These are phyloP conservation scores for Sipha flava DNA, from an alignment of 1,140 invertebrate species.

Conservation along the genomic window DNA sequence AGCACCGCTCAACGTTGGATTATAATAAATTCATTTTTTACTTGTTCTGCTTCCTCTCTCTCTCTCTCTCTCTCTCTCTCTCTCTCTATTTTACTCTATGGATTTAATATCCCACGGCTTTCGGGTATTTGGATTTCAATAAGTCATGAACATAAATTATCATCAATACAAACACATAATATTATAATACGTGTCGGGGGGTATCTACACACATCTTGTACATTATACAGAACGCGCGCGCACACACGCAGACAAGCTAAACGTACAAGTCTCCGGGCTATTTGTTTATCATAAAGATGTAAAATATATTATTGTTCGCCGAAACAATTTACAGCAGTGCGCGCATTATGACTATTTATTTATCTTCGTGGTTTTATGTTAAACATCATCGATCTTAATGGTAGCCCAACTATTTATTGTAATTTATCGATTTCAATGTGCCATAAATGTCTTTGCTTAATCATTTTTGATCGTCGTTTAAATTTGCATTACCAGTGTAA, in stretches of 20 bases:
- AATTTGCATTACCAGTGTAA: too few relatives aligned
- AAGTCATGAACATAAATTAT: slow-evolving; percentile 21
- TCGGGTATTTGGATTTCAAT: slow-evolving; percentile 16
- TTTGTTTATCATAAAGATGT: slow-evolving; percentile 27
- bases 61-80: neutral
- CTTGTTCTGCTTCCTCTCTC: neutral
- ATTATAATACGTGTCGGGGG: neutral
- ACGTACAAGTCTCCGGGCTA: neutral
- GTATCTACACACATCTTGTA: neutral
- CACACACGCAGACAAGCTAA: neutral
- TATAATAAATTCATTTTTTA: neutral
- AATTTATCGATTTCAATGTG: too few relatives aligned
- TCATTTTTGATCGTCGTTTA: too few relatives aligned
- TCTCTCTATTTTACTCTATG: neutral
- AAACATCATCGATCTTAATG: neutral
- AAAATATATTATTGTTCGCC: slow-evolving; percentile 1
- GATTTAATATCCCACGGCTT: neutral
- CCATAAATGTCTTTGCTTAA: too few relatives aligned
- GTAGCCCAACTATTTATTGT: neutral
- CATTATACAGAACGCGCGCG: neutral
- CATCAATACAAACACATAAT: neutral
- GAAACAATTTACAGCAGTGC: neutral
- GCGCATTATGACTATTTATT: neutral
- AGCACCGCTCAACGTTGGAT: neutral
- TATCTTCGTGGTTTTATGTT: too few relatives aligned